Percentiles rank a stretch among this genome's conserved stretches.
Evolutionary conservation across 2,888 invertebrate genomes (phyloP).

Genomic region (Phymatocera aterrima): DNA sequence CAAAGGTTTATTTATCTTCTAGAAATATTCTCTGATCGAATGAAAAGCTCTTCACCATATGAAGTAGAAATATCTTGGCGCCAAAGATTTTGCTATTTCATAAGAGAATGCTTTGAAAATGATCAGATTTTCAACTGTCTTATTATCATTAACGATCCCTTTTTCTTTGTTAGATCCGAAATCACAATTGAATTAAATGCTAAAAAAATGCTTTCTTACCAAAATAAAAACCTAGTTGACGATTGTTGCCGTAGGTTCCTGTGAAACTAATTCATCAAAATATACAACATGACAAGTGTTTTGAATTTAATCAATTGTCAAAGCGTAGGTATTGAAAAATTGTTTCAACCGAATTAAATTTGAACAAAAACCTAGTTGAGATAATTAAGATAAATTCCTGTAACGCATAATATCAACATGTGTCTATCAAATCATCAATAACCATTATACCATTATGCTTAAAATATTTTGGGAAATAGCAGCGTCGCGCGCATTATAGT

Average conservation of each 20-base stretch:
- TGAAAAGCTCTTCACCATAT: not conserved
- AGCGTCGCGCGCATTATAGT: too few species aligned
- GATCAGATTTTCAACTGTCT: not conserved
- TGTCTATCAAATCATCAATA: not conserved
- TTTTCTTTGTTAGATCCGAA: not conserved
- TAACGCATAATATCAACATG: not conserved
- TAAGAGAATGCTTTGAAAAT: not conserved
- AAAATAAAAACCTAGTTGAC: not conserved
- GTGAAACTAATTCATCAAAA: conserved; percentile 58
- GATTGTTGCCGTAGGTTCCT: not conserved
- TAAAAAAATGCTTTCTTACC: conserved; percentile 1
- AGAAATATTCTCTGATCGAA: not conserved
- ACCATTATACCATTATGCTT: too few species aligned
- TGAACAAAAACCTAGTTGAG: conserved; percentile 1
- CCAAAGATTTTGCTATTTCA: conserved; percentile 51
- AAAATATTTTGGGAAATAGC: too few species aligned
- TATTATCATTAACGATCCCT: not conserved
- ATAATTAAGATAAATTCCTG: conserved; percentile 33
- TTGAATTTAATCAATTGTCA: conserved; percentile 54
- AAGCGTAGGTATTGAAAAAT: conserved; percentile 63
- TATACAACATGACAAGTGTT: conserved; percentile 59
- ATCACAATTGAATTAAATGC: too few species aligned
- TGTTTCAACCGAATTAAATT: conserved; percentile 52
- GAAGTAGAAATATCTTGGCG: conserved; percentile 50
- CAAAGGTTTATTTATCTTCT: not conserved